Evolutionary conservation across 2,888 invertebrate genomes (phyloP).

Genomic region (Sphaeridia pumilis): DNA sequence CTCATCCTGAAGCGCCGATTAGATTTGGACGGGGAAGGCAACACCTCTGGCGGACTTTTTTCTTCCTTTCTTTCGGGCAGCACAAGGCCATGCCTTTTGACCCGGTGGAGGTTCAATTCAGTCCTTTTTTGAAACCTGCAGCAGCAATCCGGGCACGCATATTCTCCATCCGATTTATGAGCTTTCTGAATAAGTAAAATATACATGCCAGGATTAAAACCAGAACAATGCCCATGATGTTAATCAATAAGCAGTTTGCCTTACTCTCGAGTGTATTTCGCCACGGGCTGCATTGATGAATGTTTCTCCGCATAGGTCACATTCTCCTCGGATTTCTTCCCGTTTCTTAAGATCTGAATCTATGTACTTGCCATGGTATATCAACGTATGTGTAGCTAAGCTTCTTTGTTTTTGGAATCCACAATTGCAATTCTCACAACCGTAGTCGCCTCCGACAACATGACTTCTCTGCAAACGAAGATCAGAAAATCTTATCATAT

Average conservation of each 20-base stretch:
- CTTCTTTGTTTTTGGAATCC: slow-evolving; percentile 10
- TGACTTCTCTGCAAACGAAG: slow-evolving; percentile 13
- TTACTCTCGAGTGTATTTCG: slow-evolving; percentile 8
- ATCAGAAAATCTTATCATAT: no score
- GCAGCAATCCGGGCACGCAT: slow-evolving; percentile 7
- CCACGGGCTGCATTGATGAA: slow-evolving; percentile 5
- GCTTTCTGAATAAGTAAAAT: slow-evolving; percentile 10
- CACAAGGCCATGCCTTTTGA: slow-evolving; percentile 8
- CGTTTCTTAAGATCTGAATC: not conserved
- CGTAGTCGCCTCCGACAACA: slow-evolving; percentile 5
- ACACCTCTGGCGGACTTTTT: not conserved
- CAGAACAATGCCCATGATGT: not conserved
- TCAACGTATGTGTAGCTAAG: slow-evolving; percentile 9
- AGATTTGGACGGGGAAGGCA: no score
- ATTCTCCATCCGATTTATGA: slow-evolving; percentile 6
- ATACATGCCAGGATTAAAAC: not conserved
- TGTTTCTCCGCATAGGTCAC: slow-evolving; percentile 6
- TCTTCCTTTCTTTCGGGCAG: slow-evolving; percentile 5
- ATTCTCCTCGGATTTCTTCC: slow-evolving; percentile 8
- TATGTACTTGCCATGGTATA: slow-evolving; percentile 9
- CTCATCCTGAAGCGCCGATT: no score
- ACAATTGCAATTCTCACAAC: slow-evolving; percentile 7
- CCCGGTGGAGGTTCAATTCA: slow-evolving; percentile 7
- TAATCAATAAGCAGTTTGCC: not conserved
- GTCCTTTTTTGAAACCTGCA: not conserved